phyloP scores from a whole-genome alignment of 2,113 vertebrate genomes.

The Clarias magur region DNA sequence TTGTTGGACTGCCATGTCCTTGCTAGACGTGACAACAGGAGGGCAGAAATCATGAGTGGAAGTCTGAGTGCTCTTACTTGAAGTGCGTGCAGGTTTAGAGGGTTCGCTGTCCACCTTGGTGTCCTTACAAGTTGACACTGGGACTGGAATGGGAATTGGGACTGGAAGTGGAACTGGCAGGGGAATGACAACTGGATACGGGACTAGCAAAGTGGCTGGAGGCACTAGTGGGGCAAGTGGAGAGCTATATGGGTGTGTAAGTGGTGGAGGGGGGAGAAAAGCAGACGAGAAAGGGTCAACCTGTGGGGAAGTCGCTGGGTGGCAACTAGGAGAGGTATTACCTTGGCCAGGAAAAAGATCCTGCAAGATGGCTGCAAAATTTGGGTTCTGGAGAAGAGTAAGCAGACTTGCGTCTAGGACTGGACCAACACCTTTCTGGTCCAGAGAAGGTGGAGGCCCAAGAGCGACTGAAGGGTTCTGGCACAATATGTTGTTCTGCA shows the following conservation, averaged over 20 bases:
- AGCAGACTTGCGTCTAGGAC: conserved; percentile 82
- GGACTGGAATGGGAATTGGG: conserved; percentile 88
- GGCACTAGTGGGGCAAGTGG: conserved; percentile 88
- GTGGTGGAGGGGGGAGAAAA: conserved; percentile 73
- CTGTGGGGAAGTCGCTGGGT: conserved; percentile 67
- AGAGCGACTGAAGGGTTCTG: conserved; percentile 74
- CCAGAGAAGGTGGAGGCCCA: conserved; percentile 78
- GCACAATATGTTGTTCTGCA: conserved; percentile 81
- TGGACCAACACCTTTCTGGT: conserved; percentile 81
- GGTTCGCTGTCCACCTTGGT: conserved; percentile 74
- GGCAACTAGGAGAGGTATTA: conserved; percentile 73
- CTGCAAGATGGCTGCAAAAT: conserved; percentile 88
- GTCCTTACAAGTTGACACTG: conserved; percentile 80
- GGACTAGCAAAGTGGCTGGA: conserved; percentile 90
- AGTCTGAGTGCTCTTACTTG: conserved; percentile 86
- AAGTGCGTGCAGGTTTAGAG: conserved; percentile 75
- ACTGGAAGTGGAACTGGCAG: conserved; percentile 91
- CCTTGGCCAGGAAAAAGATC: conserved; percentile 87
- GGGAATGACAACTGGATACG: conserved; percentile 92
- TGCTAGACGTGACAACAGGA: conserved; percentile 18
- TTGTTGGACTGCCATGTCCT: conserved; percentile 32
- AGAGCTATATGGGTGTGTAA: conserved; percentile 81
- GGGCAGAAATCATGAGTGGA: conserved; percentile 64
- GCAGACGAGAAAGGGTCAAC: conserved; percentile 68
- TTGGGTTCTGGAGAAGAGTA: conserved; percentile 84